phyloP scores from a whole-genome alignment of 2,888 invertebrate species.

The Tridacna gigas region DNA sequence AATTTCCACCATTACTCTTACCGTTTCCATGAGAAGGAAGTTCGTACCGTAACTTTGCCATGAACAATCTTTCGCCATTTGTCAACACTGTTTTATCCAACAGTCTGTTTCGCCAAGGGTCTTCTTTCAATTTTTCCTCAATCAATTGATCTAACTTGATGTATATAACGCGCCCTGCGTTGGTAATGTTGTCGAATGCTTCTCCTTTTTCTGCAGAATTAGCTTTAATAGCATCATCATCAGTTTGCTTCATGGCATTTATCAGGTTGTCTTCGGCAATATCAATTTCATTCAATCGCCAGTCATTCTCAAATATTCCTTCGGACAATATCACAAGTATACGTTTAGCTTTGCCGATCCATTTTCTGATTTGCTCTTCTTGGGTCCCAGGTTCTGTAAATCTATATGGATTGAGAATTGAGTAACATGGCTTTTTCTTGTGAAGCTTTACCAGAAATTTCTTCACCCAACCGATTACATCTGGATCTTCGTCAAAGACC shows the following conservation, averaged over 20 bases:
- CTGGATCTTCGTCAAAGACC: slow-evolving; percentile 55
- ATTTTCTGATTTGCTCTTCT: slow-evolving; percentile 37
- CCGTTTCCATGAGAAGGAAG: slow-evolving; percentile 53
- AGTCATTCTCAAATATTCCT: slow-evolving; percentile 43
- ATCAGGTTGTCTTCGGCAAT: slow-evolving; percentile 39
- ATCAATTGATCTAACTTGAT: slow-evolving; percentile 29
- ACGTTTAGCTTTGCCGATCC: slow-evolving; percentile 56
- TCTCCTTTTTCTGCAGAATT: background rate
- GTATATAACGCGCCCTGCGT: slow-evolving; percentile 50
- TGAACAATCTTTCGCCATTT: slow-evolving; percentile 65
- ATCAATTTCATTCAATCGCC: slow-evolving; percentile 52
- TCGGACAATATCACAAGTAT: slow-evolving; percentile 62
- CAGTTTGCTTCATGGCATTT: slow-evolving; percentile 15
- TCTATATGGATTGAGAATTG: slow-evolving; percentile 52
- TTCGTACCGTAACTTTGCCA: slow-evolving; percentile 69
- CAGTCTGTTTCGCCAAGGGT: slow-evolving; percentile 65
- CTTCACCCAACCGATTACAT: slow-evolving; percentile 60
- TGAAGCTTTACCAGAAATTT: slow-evolving; percentile 61
- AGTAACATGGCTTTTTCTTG: slow-evolving; percentile 58
- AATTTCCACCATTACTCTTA: background rate
- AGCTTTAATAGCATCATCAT: background rate
- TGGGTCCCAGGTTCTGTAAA: slow-evolving; percentile 47
- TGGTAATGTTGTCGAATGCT: slow-evolving; percentile 16
- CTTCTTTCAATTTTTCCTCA: slow-evolving; percentile 46
- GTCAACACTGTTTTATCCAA: slow-evolving; percentile 55